Evolutionary conservation across 2,888 invertebrate genomes (phyloP).

Genomic region (Eurytoma adleriae): DNA sequence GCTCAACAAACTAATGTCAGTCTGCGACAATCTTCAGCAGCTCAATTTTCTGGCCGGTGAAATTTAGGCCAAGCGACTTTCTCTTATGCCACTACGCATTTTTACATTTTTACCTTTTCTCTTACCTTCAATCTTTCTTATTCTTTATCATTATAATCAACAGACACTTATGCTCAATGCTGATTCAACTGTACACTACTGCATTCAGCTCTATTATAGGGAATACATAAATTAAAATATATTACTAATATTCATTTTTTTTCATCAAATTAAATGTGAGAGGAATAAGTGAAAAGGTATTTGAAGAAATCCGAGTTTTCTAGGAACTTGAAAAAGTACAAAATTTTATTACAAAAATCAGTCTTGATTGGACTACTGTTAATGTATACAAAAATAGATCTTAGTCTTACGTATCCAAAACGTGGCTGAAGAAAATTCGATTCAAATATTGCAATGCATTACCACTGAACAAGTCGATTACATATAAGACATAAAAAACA

Average conservation of each 20-base stretch:
- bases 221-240: too few relatives aligned
- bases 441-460: constrained; percentile 5
- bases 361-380: constrained; percentile 38
- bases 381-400: constrained; percentile 35
- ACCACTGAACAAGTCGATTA: constrained; percentile 5
- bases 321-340: constrained; percentile 41
- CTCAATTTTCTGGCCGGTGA: constrained; percentile 21
- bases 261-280: too few relatives aligned
- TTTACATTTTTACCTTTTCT: constrained; percentile 21
- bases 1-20: constrained; percentile 29
- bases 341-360: constrained; percentile 43
- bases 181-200: too few relatives aligned
- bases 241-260: too few relatives aligned
- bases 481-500: constrained; percentile 21
- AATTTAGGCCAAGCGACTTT: constrained; percentile 42
- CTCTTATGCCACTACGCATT: constrained; percentile 25
- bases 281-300: too few relatives aligned
- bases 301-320: background rate
- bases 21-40: constrained; percentile 4
- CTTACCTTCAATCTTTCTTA: too few relatives aligned
- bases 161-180: too few relatives aligned
- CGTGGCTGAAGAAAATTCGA: background rate
- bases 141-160: too few relatives aligned
- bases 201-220: too few relatives aligned
- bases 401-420: constrained; percentile 4